These are phyloP conservation scores for Psammodynastes pulverulentus DNA, from an alignment of 2,113 vertebrate species.

Conservation along the genomic window DNA sequence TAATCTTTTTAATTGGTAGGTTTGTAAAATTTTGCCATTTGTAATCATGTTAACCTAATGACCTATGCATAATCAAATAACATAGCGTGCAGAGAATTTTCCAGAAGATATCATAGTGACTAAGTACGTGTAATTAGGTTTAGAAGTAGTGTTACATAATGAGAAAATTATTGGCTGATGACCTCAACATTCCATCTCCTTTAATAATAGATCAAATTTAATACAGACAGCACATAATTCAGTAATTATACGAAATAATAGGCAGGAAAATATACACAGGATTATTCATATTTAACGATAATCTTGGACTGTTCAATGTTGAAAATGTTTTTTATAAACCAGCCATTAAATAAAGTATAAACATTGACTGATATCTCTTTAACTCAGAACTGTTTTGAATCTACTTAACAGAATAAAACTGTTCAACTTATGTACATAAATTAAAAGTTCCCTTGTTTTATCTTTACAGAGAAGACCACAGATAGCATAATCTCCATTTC, in stretches of 20 bases:
- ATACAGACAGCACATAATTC: not conserved
- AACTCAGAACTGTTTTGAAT: slow-evolving; percentile 41
- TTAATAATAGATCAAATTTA: not conserved
- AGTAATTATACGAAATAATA: not conserved
- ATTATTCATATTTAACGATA: not conserved
- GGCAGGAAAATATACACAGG: not conserved
- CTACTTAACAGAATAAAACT: slow-evolving; percentile 20
- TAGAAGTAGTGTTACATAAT: not conserved
- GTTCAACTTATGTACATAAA: slow-evolving; percentile 52
- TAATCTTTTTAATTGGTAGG: not conserved
- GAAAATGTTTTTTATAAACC: not conserved
- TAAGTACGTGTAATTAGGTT: not conserved
- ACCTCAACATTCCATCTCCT: not conserved
- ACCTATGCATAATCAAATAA: not conserved
- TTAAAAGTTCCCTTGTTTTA: slow-evolving; percentile 10
- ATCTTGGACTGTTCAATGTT: not conserved
- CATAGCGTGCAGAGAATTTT: not conserved
- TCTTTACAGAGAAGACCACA: not conserved
- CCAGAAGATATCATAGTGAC: not conserved
- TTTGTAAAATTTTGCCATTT: not conserved
- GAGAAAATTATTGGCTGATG: not conserved
- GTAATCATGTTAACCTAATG: not conserved
- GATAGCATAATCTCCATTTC: not conserved
- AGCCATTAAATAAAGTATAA: not conserved
- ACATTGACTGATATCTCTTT: not conserved